Percentiles rank a stretch among this genome's conserved stretches.
Evolutionary conservation across 2,113 vertebrate genomes (phyloP).

Genomic region (Taxidea taxus): DNA sequence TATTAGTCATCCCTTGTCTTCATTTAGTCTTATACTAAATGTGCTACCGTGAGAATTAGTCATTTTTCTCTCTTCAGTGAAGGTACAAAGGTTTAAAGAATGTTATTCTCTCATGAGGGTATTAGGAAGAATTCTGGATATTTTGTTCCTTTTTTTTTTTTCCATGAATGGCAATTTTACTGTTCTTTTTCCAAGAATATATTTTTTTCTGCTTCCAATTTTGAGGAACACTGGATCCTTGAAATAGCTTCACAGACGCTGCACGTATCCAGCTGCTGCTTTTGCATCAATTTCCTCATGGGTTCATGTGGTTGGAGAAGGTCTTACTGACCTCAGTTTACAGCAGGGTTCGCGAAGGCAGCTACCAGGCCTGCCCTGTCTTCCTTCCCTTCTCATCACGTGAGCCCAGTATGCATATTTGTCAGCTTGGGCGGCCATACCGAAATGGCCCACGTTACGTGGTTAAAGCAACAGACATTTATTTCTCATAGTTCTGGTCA

Average conservation of each 20-base stretch:
- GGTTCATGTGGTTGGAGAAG: background rate
- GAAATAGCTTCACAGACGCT: background rate
- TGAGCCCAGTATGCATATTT: background rate
- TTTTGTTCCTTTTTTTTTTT: background rate
- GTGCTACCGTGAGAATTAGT: background rate
- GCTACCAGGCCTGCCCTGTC: background rate
- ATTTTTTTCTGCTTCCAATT: background rate
- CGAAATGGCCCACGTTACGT: background rate
- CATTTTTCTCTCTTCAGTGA: conserved; percentile 7
- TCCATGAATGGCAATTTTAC: background rate
- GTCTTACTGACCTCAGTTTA: background rate
- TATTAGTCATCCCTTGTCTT: conserved; percentile 54
- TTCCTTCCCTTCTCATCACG: background rate
- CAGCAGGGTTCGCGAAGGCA: background rate
- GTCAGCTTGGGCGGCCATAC: background rate
- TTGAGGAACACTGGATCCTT: background rate
- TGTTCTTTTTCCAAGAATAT: background rate
- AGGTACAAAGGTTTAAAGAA: conserved; percentile 32
- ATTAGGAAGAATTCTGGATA: conserved; percentile 7
- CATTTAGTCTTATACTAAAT: conserved; percentile 12
- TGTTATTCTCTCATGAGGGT: background rate
- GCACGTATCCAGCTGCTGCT: background rate
- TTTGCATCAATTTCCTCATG: background rate
- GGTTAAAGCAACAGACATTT: background rate
- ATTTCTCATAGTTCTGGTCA: background rate